Evolutionary conservation across 1,140 invertebrate species (phyloP).

Genomic region (Drosophila ohnishii): DNA sequence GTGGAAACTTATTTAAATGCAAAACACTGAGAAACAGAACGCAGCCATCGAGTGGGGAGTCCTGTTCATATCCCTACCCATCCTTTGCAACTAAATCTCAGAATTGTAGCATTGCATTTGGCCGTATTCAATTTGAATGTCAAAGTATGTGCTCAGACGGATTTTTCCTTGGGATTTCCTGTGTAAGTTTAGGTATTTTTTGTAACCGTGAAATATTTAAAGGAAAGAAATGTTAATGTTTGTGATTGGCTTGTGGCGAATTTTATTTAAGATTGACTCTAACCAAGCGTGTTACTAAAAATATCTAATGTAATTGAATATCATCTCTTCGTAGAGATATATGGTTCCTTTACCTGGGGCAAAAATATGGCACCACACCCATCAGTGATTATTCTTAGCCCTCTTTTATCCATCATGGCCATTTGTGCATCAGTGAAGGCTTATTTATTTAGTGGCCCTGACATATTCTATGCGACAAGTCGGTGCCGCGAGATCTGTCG

Average conservation of each 20-base stretch:
- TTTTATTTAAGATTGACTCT: background rate
- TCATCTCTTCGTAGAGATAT: background rate
- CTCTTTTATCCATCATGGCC: background rate
- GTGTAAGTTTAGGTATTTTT: conserved; percentile 18
- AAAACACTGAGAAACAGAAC: conserved; percentile 50
- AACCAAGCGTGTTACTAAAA: background rate
- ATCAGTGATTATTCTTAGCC: conserved; percentile 5
- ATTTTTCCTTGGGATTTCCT: conserved; percentile 1
- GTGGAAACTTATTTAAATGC: conserved; percentile 62
- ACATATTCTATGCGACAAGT: conserved; percentile 53
- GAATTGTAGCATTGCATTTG: conserved; percentile 32
- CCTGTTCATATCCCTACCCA: conserved; percentile 17
- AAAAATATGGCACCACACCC: background rate
- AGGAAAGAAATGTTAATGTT: background rate
- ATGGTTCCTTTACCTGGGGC: background rate
- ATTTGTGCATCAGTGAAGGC: conserved; percentile 30
- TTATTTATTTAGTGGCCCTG: conserved; percentile 63
- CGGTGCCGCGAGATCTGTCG: conserved; percentile 37
- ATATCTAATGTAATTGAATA: background rate
- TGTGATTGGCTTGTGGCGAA: background rate
- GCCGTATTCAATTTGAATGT: conserved; percentile 51
- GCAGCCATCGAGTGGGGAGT: conserved; percentile 16
- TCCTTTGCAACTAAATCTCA: conserved; percentile 35
- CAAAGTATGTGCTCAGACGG: conserved; percentile 39
- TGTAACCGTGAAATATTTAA: background rate